Base-by-base conservation (phyloP, 2,113 vertebrate species). In the Zosterops hypoxanthus region DNA sequence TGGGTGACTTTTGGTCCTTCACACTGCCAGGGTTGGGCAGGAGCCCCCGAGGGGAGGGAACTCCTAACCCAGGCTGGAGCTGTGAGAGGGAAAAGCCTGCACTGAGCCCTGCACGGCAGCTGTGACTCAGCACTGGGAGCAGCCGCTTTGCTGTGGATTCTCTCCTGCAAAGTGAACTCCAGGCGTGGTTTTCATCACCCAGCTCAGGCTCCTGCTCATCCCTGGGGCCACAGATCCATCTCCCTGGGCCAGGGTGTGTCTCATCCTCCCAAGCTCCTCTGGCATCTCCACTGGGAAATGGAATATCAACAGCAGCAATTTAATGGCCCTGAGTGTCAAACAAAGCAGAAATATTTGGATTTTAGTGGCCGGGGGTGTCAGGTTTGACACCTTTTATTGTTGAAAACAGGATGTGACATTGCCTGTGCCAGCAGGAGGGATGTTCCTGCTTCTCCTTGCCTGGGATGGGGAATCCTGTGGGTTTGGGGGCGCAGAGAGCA, bases 1-100 rank as follows among this genome's bases (percentile, higher is more conserved):
- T 57, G 46, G 41, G 36, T 14, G 34, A 13, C 6, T 70, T 33
- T 22, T 33, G n/a, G 29, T 34, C 46, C 47, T 73, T 73, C 1
- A 0, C 20, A 41, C 23, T 4, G 9, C 0, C 21, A 41, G 73
- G 70, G 14, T 0, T 69, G 76, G 13, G 28, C 3, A 15, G 41
- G 12, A 83, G 59, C 16, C 22, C 9, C 16, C 1, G 50, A 4
- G 63, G 65, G 72, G 23, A 76, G 44, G 72, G 19, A 60, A 12
- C 6, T 61, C 55, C 49, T 5, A 0, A 8, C 9, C 5, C 5
- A 7, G 46, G 18, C 25, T 70, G 70, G 50, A 65, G 47, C 7
- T 8, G 29, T 0, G 31, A 29, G 60, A 4, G 70, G 57, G 26
- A 23, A 25, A 29, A 64, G 31, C 14, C 66, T 10, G 12, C 20